These are phyloP conservation scores for Mesorhabditis spiculigera DNA, from an alignment of 2,888 invertebrate species.

Conservation along the genomic window DNA sequence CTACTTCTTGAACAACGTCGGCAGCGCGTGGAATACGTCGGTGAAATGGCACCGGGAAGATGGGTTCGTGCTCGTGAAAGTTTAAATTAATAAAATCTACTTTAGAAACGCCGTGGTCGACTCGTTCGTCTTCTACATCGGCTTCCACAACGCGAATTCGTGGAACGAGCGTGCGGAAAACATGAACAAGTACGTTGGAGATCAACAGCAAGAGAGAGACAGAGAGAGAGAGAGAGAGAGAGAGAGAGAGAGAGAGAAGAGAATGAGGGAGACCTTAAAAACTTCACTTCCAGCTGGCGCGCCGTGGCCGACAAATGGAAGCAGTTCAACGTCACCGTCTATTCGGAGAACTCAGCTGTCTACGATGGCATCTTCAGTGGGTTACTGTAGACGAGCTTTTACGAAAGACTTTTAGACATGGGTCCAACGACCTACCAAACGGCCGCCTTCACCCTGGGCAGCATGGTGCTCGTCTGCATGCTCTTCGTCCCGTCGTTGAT, in stretches of 20 bases:
- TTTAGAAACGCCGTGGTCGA: conserved; percentile 11
- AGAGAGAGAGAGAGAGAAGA: too few species aligned
- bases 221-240: neutral
- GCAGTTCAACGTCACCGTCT: conserved; percentile 30
- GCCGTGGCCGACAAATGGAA: conserved; percentile 18
- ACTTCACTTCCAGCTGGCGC: conserved; percentile 18
- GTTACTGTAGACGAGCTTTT: too few species aligned
- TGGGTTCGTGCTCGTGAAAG: conserved; percentile 8
- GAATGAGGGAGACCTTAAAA: neutral
- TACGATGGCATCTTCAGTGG: conserved; percentile 23
- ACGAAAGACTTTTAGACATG: too few species aligned
- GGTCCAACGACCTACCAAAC: conserved; percentile 14
- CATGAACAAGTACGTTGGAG: conserved; percentile 18
- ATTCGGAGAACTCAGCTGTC: conserved; percentile 23
- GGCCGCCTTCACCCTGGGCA: conserved; percentile 20
- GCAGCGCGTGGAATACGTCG: conserved; percentile 13
- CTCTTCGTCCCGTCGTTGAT: conserved; percentile 24
- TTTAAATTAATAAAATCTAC: neutral
- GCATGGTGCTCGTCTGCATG: conserved; percentile 27
- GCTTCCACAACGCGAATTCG: conserved; percentile 22
- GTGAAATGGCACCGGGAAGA: conserved; percentile 21
- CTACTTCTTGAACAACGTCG: conserved; percentile 11
- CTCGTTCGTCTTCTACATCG: conserved; percentile 22
- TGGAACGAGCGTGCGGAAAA: conserved; percentile 25
- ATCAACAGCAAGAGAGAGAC: too few species aligned